A percentile compares a stretch with the other conserved stretches of the same genome.
Conservation (phyloP, 2,888 invertebrate species). For the Panopea generosa region DNA sequence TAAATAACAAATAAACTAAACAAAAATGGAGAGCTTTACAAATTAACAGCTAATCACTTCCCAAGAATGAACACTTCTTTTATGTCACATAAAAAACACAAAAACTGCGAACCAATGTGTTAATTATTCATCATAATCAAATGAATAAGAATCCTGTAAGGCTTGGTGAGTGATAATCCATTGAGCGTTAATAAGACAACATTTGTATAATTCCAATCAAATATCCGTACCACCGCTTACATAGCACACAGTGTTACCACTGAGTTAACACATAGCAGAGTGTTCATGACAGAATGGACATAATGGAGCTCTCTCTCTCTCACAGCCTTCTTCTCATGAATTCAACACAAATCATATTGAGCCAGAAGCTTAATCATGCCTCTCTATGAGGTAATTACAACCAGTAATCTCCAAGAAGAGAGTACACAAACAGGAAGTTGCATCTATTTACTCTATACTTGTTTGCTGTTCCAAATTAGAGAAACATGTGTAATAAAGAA, state of each 20-base stretch:
- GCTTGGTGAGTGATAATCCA: conserved; percentile 14
- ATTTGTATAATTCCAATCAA: conserved; percentile 15
- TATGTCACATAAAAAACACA: not conserved
- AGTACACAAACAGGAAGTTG: no score
- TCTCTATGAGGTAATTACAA: conserved; percentile 48
- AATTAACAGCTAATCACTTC: not conserved
- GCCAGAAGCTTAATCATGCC: conserved; percentile 2
- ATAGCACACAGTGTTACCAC: no score
- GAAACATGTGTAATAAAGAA: not conserved
- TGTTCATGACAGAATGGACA: not conserved
- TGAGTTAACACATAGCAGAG: no score
- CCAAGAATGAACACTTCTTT: not conserved
- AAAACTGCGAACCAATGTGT: not conserved
- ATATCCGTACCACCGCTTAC: not conserved
- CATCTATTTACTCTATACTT: no score
- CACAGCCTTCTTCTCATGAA: not conserved
- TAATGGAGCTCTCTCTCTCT: not conserved
- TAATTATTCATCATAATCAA: conserved; percentile 56
- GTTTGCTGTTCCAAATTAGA: no score
- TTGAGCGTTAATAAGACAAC: not conserved
- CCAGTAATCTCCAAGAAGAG: conserved; percentile 24
- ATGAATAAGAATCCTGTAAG: conserved; percentile 42
- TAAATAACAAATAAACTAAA: not conserved
- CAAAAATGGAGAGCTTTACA: not conserved
- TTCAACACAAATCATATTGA: not conserved